Conservation (phyloP, 2,888 invertebrate species). For the Brachylomia viminalis region DNA sequence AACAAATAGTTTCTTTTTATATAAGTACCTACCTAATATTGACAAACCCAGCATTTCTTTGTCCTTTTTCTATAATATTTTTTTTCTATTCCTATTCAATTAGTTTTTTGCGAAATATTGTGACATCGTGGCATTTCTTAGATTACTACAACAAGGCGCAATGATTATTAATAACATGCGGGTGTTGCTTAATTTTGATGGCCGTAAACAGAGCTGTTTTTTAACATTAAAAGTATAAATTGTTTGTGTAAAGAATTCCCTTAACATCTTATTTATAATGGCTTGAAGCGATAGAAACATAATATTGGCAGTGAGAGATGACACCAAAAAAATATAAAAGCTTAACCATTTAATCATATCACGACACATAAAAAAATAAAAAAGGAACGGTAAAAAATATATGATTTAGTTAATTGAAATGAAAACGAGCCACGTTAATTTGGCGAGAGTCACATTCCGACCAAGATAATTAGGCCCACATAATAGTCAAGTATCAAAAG, state of each 20-base stretch:
- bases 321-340: slow-evolving; percentile 11
- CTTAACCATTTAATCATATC: slow-evolving; percentile 30
- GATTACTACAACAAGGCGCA: neutral
- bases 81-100: too few species aligned
- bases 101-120: neutral
- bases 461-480: slow-evolving; percentile 59
- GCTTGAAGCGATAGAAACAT: neutral
- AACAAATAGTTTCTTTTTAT: neutral
- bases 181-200: neutral
- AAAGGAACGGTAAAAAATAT: slow-evolving; percentile 49
- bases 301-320: neutral
- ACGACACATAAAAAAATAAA: slow-evolving; percentile 23
- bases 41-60: neutral
- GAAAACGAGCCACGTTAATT: slow-evolving; percentile 54
- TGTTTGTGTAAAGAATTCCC: neutral
- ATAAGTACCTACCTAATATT: too few species aligned
- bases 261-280: neutral
- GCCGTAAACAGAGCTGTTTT: neutral
- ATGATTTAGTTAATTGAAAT: slow-evolving; percentile 55
- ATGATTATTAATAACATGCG: neutral
- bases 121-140: neutral
- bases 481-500: slow-evolving; percentile 62
- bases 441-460: slow-evolving; percentile 61
- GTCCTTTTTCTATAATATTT: neutral
- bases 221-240: neutral